These are phyloP conservation scores for Mactromeris polynyma DNA, from an alignment of 2,888 invertebrate genomes.

Conservation along the genomic window DNA sequence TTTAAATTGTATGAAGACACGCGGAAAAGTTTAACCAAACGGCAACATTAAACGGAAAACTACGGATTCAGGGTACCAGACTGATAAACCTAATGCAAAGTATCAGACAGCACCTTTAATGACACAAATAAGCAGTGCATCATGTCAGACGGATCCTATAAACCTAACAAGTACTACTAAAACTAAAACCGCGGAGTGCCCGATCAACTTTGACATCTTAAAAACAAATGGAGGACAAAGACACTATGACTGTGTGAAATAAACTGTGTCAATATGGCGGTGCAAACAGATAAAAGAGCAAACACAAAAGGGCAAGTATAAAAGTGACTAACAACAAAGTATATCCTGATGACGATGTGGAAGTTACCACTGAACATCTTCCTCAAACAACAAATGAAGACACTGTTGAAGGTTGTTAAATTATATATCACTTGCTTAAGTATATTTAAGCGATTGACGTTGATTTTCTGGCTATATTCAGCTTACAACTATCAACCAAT, in stretches of 20 bases:
- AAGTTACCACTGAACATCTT: background rate
- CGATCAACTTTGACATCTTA: background rate
- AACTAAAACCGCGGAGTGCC: background rate
- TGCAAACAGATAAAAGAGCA: background rate
- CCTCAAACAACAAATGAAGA: background rate
- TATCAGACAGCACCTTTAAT: background rate
- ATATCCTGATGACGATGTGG: background rate
- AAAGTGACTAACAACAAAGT: background rate
- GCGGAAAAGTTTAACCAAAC: background rate
- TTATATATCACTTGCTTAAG: background rate
- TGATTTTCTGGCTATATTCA: no score
- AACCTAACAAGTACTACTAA: background rate
- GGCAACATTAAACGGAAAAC: background rate
- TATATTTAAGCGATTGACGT: no score
- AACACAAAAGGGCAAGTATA: background rate
- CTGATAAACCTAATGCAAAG: background rate
- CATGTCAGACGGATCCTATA: background rate
- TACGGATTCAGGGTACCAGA: background rate
- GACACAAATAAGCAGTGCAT: background rate
- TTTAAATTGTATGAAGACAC: no score
- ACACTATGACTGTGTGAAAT: background rate
- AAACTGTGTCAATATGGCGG: background rate
- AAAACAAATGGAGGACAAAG: background rate
- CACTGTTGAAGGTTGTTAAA: background rate
- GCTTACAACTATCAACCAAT: no score